phyloP scores from a whole-genome alignment of 2,888 invertebrate genomes.

The Synergus gifuensis region DNA sequence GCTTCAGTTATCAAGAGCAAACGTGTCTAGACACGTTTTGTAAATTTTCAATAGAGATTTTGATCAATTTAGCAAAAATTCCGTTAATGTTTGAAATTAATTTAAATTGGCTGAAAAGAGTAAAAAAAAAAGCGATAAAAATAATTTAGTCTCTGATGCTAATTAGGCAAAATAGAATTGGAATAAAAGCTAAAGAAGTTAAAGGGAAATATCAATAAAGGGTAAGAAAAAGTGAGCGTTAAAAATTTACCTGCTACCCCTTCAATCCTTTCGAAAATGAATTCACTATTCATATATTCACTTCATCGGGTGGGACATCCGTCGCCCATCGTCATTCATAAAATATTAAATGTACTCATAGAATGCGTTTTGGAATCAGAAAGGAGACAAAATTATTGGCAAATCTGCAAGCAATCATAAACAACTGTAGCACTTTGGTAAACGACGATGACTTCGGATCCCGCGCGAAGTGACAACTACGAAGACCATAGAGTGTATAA shows the following conservation, averaged over 20 bases:
- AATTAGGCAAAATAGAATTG: neutral
- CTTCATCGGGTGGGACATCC: neutral
- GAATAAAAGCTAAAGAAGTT: neutral
- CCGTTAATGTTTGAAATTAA: neutral
- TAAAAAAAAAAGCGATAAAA: neutral
- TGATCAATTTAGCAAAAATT: neutral
- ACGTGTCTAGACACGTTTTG: neutral
- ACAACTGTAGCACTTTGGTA: neutral
- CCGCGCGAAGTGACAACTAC: conserved; percentile 7
- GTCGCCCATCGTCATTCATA: neutral
- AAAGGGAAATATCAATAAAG: neutral
- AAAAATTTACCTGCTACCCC: neutral
- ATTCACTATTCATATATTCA: neutral
- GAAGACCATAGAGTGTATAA: neutral
- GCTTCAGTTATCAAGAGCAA: neutral
- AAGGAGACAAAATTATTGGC: neutral
- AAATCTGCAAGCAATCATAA: neutral
- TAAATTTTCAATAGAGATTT: neutral
- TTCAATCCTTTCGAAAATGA: neutral
- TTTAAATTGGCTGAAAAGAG: neutral
- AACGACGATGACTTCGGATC: neutral
- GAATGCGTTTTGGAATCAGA: neutral
- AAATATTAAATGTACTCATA: neutral
- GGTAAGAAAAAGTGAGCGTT: neutral
- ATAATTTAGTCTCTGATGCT: neutral